A percentile compares a stretch with the other conserved stretches of the same genome.
Conservation (phyloP, 1,140 invertebrate species). For the Pantala flavescens region DNA sequence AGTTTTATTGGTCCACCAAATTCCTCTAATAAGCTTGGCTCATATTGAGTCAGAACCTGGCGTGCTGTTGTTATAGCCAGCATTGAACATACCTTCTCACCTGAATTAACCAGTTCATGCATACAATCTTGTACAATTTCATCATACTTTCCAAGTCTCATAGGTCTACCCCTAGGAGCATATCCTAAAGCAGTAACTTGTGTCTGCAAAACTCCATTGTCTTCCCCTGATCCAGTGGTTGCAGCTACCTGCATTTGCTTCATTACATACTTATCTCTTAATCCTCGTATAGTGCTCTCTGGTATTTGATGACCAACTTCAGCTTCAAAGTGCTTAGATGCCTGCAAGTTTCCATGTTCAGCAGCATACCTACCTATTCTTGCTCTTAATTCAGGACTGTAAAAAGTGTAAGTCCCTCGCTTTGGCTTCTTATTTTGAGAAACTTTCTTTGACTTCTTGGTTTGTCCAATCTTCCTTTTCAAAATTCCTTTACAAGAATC, state of each 20-base stretch:
- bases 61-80: conserved; percentile 34
- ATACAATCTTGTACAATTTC: conserved; percentile 34
- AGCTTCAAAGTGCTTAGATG: conserved; percentile 30
- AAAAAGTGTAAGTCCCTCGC: conserved; percentile 30
- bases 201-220: not conserved
- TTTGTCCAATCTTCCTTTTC: conserved; percentile 11
- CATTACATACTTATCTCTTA: conserved; percentile 32
- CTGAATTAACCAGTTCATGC: conserved; percentile 30
- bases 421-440: conserved; percentile 20
- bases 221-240: not conserved
- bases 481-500: not conserved
- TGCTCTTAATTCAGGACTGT: conserved; percentile 33
- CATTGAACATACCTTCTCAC: conserved; percentile 33
- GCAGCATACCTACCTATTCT: conserved; percentile 34
- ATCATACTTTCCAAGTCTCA: conserved; percentile 34
- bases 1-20: conserved; percentile 33
- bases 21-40: conserved; percentile 31
- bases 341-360: conserved; percentile 32
- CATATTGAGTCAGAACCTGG: conserved; percentile 33
- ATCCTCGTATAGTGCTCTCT: conserved; percentile 33
- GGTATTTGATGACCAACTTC: conserved; percentile 31
- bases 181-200: conserved; percentile 31
- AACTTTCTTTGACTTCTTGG: conserved; percentile 21
- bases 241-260: conserved; percentile 25
- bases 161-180: conserved; percentile 31